Conservation (phyloP, 30 jellyfish, hydroid and myxozoan species). For the Rhopilema esculentum region DNA sequence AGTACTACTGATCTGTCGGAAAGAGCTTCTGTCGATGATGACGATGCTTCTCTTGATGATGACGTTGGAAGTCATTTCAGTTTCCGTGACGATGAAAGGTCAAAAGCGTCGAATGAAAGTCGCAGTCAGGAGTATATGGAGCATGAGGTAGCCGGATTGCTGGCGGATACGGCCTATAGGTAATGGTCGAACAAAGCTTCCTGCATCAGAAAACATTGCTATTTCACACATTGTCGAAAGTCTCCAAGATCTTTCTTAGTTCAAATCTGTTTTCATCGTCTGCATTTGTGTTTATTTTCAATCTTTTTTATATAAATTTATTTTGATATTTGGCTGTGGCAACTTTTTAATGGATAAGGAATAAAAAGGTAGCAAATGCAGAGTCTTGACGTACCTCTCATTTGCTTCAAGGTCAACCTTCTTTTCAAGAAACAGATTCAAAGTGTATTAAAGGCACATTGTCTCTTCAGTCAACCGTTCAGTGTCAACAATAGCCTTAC, state of each 20-base stretch:
- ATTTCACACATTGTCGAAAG: neutral
- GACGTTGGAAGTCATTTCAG: slow-evolving; percentile 64
- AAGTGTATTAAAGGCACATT: too few relatives aligned
- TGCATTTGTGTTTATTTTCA: too few relatives aligned
- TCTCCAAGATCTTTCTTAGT: neutral
- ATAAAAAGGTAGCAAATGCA: too few relatives aligned
- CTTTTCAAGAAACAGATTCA: too few relatives aligned
- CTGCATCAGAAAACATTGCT: neutral
- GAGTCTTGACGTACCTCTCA: too few relatives aligned
- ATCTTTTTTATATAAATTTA: too few relatives aligned
- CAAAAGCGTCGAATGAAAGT: slow-evolving; percentile 42
- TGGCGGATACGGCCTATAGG: slow-evolving; percentile 96
- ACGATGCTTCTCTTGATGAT: slow-evolving; percentile 62
- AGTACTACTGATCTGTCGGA: slow-evolving; percentile 12
- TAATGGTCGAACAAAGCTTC: neutral
- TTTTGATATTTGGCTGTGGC: too few relatives aligned
- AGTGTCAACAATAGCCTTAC: too few relatives aligned
- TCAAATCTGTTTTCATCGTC: neutral
- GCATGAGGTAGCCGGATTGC: slow-evolving; percentile 84
- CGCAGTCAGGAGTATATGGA: slow-evolving; percentile 83
- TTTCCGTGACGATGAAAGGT: slow-evolving; percentile 76
- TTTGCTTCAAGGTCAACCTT: too few relatives aligned
- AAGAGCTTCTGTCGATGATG: slow-evolving; percentile 34
- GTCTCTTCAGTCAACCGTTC: too few relatives aligned
- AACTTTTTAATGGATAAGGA: too few relatives aligned